phyloP scores from a whole-genome alignment of 2,888 invertebrate genomes.

The Neuroscelio doddi region DNA sequence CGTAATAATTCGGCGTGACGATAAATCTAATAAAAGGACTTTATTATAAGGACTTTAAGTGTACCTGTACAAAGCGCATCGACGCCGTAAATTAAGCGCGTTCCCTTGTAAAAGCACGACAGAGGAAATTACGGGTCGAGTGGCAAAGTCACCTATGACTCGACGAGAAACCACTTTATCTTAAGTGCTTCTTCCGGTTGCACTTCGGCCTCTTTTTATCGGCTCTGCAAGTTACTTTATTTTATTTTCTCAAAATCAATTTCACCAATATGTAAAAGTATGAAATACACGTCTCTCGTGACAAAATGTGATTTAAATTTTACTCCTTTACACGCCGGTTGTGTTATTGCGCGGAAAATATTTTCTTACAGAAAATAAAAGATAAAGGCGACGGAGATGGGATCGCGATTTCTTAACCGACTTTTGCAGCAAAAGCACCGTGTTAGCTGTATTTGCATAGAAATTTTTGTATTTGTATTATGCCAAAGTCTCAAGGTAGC shows the following conservation, averaged over 20 bases:
- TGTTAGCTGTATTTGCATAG: constrained; percentile 46
- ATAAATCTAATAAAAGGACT: constrained; percentile 44
- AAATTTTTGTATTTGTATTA: constrained; percentile 41
- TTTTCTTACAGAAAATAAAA: constrained; percentile 19
- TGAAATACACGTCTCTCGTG: constrained; percentile 13
- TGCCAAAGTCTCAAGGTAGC: constrained; percentile 40
- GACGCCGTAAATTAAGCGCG: constrained; percentile 40
- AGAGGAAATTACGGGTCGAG: constrained; percentile 46
- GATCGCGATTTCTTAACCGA: constrained; percentile 47
- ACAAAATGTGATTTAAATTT: constrained; percentile 46
- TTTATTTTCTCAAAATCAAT: constrained; percentile 1
- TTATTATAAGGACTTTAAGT: constrained; percentile 35
- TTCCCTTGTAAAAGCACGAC: constrained; percentile 43
- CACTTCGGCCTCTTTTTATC: constrained; percentile 54
- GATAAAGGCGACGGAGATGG: constrained; percentile 44
- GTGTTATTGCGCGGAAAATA: constrained; percentile 27
- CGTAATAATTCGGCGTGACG: constrained; percentile 29
- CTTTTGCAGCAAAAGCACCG: constrained; percentile 48
- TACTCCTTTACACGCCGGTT: constrained; percentile 11
- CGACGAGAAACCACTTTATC: constrained; percentile 53
- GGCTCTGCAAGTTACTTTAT: constrained; percentile 50
- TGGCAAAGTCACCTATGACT: constrained; percentile 40
- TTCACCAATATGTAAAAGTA: constrained; percentile 3
- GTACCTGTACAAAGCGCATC: constrained; percentile 28
- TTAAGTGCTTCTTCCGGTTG: constrained; percentile 56